Evolutionary conservation across 2,113 vertebrate genomes (phyloP), one percentile per base, ranked within the genome.

Genomic region (Lipophrys pholis): DNA sequence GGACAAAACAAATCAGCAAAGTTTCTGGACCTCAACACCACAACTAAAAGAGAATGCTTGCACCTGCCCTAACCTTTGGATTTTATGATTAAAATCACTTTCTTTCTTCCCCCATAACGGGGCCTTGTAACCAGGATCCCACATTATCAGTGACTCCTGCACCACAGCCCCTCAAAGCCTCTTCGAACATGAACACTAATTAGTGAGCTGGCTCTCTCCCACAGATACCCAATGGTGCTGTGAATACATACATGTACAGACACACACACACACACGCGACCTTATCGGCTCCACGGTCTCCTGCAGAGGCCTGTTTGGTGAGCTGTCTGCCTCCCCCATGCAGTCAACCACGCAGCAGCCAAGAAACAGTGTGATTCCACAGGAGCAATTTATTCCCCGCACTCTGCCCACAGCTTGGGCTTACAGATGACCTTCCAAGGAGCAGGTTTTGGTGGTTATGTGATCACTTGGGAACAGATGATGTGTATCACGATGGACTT

Each of bases 391-490:
- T 69, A 54, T 67, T 85, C 77, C 38, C 58, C 17, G 69, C 6
- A 5, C 45, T 45, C 48, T 17, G 55, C 50, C 58, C 84, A 82
- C 88, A 92, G 88, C 81, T 86, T 87, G 87, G 52, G n/a, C 61
- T 11, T 80, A 42, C 75, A 77, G 70, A 83, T 90, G 88, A 91
- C 90, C 88, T 89, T 84, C 46, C 53, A 11, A 15, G 61, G 60
- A 82, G 78, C 73, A 87, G 85, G 68, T 78, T 84, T 73, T 64
- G 51, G 66, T 83, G 82, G 69, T 55, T 75, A 43, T 77, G 57
- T 58, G 76, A 80, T 60, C 83, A n/a, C 5, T 60, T 5, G 74
- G 71, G 82, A 86, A 64, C 90, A 93, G 89, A 92, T 82, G 84
- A 89, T 77, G 60, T 80, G 77, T 74, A 86, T 91, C 85, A 88